Evolutionary conservation across 2,113 vertebrate species (phyloP).

Genomic region (Montifringilla adamsi): DNA sequence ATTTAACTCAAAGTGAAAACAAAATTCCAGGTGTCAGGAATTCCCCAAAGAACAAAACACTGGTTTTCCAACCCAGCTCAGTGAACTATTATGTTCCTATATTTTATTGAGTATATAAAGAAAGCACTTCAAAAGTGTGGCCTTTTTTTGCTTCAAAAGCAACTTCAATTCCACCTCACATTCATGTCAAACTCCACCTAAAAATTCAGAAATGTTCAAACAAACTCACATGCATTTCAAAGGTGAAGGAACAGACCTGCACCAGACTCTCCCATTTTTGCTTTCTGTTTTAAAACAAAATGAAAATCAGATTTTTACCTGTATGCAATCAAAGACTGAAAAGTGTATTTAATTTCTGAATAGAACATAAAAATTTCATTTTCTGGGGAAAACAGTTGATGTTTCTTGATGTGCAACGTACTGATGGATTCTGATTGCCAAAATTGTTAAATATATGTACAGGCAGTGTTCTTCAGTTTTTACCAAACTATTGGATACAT

Average conservation of each 20-base stretch:
- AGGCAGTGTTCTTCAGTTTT: neutral
- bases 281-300: neutral
- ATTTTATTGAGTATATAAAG: neutral
- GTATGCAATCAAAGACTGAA: no score
- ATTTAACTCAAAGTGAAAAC: neutral
- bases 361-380: neutral
- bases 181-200: neutral
- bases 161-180: neutral
- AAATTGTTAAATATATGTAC: neutral
- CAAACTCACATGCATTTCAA: neutral
- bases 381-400: neutral
- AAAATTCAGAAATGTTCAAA: neutral
- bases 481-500: neutral
- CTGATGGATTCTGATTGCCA: neutral
- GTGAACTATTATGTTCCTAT: neutral
- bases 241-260: neutral
- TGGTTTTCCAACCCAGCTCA: accelerated
- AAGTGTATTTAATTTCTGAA: neutral
- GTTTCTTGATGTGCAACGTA: neutral
- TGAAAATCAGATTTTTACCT: neutral
- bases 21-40: neutral
- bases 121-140: neutral
- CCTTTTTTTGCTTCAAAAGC: neutral
- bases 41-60: neutral
- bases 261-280: neutral